A percentile compares a stretch with the other conserved stretches of the same genome.
These are phyloP conservation scores for Lydus trimaculatus DNA, from an alignment of 2,888 invertebrate genomes.

Conservation along the genomic window DNA sequence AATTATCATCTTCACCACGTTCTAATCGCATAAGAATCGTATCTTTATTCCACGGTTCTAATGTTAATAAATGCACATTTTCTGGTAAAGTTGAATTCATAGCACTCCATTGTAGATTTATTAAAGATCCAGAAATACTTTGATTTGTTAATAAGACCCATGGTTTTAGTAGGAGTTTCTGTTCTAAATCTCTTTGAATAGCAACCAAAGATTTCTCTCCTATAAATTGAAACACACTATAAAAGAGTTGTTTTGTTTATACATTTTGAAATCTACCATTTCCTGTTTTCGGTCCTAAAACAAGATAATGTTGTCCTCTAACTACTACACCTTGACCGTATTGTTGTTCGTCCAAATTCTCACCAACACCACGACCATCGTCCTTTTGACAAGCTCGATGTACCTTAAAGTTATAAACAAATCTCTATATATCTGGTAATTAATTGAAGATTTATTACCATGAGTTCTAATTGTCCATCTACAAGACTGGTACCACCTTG, in stretches of 20 bases:
- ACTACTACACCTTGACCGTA: constrained; percentile 72
- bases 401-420: constrained; percentile 58
- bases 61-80: constrained; percentile 76
- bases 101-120: constrained; percentile 12
- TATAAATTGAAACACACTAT: constrained; percentile 5
- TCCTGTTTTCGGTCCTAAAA: constrained; percentile 30
- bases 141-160: constrained; percentile 65
- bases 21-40: constrained; percentile 72
- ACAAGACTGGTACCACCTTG: constrained; percentile 69
- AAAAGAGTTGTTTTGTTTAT: background rate
- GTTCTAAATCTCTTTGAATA: constrained; percentile 58
- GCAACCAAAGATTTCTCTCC: constrained; percentile 48
- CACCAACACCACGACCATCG: constrained; percentile 90
- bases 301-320: constrained; percentile 61
- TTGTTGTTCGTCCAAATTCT: constrained; percentile 84
- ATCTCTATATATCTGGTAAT: background rate
- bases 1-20: constrained; percentile 64
- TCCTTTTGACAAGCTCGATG: constrained; percentile 85
- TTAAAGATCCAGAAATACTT: constrained; percentile 16
- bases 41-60: constrained; percentile 74
- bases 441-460: constrained; percentile 64
- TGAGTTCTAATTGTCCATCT: constrained; percentile 70
- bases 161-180: constrained; percentile 65
- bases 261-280: constrained; percentile 19
- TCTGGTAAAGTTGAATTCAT: constrained; percentile 65